These are phyloP conservation scores for Urocyon cinereoargenteus DNA, from an alignment of 2,797 vertebrate genomes.

Conservation along the genomic window DNA sequence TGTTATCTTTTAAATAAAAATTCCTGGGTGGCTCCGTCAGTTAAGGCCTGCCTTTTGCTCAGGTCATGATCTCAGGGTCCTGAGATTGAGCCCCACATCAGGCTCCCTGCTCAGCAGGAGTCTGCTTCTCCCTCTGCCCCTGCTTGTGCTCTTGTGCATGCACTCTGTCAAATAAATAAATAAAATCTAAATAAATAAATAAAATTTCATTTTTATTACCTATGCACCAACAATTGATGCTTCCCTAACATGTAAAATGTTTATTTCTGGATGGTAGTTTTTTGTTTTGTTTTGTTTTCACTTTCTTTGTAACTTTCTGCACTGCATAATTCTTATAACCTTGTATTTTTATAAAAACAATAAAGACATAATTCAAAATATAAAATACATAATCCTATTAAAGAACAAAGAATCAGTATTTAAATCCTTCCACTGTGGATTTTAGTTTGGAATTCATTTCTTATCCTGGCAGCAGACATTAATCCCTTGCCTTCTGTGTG, in stretches of 20 bases:
- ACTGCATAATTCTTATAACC: neutral
- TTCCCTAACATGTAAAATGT: neutral
- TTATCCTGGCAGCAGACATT: neutral
- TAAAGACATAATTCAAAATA: neutral
- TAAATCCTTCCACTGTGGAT: neutral
- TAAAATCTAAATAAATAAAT: no score
- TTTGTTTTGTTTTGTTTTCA: neutral
- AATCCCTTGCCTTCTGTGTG: neutral
- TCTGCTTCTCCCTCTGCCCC: no score
- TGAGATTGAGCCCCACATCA: no score
- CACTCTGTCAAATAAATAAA: no score
- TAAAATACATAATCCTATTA: neutral
- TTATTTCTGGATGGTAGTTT: neutral
- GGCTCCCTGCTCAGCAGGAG: no score
- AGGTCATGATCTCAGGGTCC: no score
- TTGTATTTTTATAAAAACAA: neutral
- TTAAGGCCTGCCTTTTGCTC: no score
- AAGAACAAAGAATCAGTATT: neutral
- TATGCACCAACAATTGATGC: no score
- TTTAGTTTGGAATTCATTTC: neutral
- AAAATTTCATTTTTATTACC: neutral
- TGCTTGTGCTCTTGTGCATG: no score
- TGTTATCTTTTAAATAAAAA: neutral
- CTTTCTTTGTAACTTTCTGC: neutral
- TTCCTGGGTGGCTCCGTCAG: no score